Evolutionary conservation across 2,888 invertebrate species (phyloP).

Genomic region (Meiosimyza decipiens): DNA sequence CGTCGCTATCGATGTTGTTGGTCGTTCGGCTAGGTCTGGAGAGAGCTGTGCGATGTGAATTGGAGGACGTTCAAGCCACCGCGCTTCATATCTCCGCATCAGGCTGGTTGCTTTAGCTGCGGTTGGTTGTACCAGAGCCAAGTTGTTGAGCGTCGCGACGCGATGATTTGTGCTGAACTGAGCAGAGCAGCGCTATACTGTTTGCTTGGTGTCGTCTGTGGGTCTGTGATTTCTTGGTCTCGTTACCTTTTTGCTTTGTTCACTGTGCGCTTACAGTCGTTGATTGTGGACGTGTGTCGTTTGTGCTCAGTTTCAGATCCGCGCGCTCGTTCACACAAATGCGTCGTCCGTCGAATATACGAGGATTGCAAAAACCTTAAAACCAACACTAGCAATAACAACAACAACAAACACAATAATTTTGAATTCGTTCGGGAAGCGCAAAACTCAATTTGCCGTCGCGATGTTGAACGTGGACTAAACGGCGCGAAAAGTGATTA

Average conservation of each 20-base stretch:
- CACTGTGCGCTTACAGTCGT: conserved; percentile 18
- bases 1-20: conserved; percentile 3
- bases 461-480: conserved; percentile 38
- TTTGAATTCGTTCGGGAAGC: conserved; percentile 1
- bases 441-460: conserved; percentile 44
- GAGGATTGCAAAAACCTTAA: conserved; percentile 8
- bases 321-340: conserved; percentile 41
- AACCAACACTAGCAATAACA: conserved; percentile 18
- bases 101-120: conserved; percentile 28
- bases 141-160: neutral
- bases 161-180: conserved; percentile 14
- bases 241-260: conserved; percentile 21
- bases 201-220: conserved; percentile 41
- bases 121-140: conserved; percentile 38
- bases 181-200: conserved; percentile 1
- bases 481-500: neutral
- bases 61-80: conserved; percentile 2
- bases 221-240: conserved; percentile 43
- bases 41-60: neutral
- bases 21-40: neutral
- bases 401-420: neutral
- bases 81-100: neutral
- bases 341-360: conserved; percentile 23
- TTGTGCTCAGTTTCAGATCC: conserved; percentile 39
- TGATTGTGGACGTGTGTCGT: conserved; percentile 33